Evolutionary conservation across 2,113 vertebrate species (phyloP).

Genomic region (Entomyzon cyanotis): DNA sequence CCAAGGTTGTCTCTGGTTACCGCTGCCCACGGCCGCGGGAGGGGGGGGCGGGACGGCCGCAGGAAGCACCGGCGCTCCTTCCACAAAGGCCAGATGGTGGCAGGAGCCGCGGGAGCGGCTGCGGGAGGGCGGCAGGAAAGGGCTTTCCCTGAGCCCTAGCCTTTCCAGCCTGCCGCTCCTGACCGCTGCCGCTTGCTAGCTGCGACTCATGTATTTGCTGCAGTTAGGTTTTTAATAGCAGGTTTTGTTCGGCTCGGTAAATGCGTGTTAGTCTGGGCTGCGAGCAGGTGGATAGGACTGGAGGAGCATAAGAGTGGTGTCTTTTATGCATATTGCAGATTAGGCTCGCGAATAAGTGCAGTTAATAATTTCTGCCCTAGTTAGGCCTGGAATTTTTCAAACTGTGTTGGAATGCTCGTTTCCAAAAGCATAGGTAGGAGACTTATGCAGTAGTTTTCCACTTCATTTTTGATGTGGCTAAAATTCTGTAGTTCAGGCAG

Average conservation of each 20-base stretch:
- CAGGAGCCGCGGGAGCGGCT: not conserved
- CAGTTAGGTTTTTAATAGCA: not conserved
- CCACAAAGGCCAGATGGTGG: conserved; percentile 57
- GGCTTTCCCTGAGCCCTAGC: not conserved
- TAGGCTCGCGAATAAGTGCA: not conserved
- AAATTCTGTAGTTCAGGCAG: not conserved
- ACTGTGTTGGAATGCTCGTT: not conserved
- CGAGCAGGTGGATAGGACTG: not conserved
- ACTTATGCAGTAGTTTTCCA: not conserved
- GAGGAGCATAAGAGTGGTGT: not conserved
- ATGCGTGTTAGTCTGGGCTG: not conserved
- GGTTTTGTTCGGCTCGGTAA: not conserved
- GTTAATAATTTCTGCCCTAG: not conserved
- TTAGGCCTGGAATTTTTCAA: conserved; percentile 22
- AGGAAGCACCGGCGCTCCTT: conserved; percentile 33
- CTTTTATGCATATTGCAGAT: not conserved
- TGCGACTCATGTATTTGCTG: not conserved
- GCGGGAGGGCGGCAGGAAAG: not conserved
- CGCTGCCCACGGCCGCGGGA: not conserved
- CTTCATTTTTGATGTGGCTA: not conserved
- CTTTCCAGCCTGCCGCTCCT: not conserved
- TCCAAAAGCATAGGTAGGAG: not conserved
- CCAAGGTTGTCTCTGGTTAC: conserved; percentile 45
- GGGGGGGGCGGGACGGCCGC: conserved; percentile 11
- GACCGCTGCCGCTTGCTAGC: not conserved